Evolutionary conservation across 2,888 invertebrate species (phyloP).

Genomic region (Oligia fasciuncula): DNA sequence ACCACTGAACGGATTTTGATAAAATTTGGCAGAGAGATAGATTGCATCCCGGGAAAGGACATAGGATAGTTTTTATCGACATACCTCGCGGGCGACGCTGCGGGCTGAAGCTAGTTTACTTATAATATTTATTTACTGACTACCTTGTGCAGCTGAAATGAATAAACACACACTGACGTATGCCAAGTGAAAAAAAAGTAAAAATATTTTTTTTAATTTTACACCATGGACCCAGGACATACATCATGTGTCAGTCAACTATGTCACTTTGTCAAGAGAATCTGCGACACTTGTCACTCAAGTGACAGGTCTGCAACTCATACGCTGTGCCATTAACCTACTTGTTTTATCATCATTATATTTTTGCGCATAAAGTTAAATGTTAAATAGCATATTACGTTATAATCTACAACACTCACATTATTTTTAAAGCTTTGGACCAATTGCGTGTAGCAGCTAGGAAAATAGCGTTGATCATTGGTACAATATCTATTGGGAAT

Average conservation of each 20-base stretch:
- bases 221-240: neutral
- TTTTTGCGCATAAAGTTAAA: neutral
- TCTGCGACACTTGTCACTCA: too few species aligned
- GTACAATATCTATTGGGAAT: neutral
- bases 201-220: too few species aligned
- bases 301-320: neutral
- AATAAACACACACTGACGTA: neutral
- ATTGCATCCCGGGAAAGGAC: too few species aligned
- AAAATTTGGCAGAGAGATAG: too few species aligned
- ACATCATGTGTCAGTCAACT: neutral
- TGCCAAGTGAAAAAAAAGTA: neutral
- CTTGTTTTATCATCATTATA: neutral
- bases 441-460: neutral
- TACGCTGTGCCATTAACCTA: neutral
- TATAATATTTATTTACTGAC: neutral
- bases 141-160: neutral
- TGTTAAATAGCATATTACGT: neutral
- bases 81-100: too few species aligned
- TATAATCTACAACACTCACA: neutral
- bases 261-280: neutral
- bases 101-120: too few species aligned
- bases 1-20: too few species aligned
- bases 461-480: neutral
- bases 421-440: neutral
- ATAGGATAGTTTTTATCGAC: too few species aligned